A percentile compares a stretch with the other conserved stretches of the same genome.
Evolutionary conservation across 2,113 vertebrate genomes (phyloP).

Genomic region (Python bivittatus): DNA sequence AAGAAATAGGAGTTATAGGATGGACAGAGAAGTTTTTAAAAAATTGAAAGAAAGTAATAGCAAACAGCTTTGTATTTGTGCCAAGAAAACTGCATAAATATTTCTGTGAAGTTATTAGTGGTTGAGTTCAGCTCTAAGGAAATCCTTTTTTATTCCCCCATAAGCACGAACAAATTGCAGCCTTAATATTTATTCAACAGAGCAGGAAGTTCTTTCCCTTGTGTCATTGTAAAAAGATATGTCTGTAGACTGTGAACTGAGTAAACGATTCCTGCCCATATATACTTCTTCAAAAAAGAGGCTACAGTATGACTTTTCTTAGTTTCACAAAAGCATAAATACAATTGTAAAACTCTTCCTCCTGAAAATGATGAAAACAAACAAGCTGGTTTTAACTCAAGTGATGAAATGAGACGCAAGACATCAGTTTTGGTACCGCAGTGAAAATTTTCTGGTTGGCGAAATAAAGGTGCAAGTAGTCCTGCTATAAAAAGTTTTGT

Average conservation of each 20-base stretch:
- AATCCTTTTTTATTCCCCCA: neutral
- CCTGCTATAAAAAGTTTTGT: slow-evolving; percentile 22
- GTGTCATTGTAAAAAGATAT: neutral
- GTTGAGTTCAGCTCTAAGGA: neutral
- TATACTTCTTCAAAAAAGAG: neutral
- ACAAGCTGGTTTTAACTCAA: neutral
- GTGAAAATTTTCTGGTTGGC: slow-evolving; percentile 5
- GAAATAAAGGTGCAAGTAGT: neutral
- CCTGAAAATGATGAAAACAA: neutral
- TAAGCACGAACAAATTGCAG: neutral
- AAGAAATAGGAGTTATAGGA: neutral
- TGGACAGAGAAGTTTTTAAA: neutral
- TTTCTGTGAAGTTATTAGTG: neutral
- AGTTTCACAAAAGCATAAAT: neutral
- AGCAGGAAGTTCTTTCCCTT: neutral
- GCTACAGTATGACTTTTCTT: neutral
- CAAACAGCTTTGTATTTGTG: neutral
- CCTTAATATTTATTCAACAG: neutral
- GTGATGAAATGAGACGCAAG: neutral
- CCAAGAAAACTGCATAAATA: neutral
- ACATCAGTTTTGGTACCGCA: neutral
- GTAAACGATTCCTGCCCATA: neutral
- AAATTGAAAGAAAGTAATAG: neutral
- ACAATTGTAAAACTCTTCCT: neutral
- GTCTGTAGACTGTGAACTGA: neutral